Evolutionary conservation across 2,797 vertebrate genomes (phyloP).

Genomic region (Arrhamphus sclerolepis): DNA sequence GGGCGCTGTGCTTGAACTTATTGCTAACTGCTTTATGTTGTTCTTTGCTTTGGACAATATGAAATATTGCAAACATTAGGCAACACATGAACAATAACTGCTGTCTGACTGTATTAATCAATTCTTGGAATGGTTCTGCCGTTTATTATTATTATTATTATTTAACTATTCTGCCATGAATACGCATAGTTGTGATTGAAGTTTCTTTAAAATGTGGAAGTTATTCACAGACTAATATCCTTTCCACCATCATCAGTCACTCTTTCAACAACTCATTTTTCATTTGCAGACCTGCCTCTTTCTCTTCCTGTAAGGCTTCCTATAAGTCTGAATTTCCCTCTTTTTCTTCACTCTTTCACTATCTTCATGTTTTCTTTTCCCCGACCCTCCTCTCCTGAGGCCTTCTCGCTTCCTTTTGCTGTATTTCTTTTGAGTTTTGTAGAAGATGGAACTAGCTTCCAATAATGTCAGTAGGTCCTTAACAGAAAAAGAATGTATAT

Average conservation of each 20-base stretch:
- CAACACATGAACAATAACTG: no score
- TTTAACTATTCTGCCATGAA: no score
- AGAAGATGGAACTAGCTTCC: background rate
- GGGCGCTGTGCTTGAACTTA: no score
- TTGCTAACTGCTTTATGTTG: no score
- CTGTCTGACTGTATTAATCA: no score
- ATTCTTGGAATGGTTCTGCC: no score
- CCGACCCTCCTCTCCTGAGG: background rate
- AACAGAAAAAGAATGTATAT: background rate
- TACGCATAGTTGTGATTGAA: background rate
- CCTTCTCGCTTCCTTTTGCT: background rate
- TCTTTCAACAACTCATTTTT: slow-evolving; percentile 46
- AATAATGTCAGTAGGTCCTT: slow-evolving; percentile 3
- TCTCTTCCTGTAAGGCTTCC: slow-evolving; percentile 21
- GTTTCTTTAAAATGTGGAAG: slow-evolving; percentile 17
- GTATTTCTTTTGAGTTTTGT: slow-evolving; percentile 5
- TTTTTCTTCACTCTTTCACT: slow-evolving; percentile 12
- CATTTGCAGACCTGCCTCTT: slow-evolving; percentile 23
- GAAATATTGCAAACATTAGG: no score
- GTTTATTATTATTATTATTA: no score
- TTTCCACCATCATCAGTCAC: slow-evolving; percentile 38
- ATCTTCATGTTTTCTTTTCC: background rate
- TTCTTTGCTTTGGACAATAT: no score
- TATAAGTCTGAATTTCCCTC: slow-evolving; percentile 11
- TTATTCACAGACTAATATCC: slow-evolving; percentile 5